Percentiles rank a stretch among this genome's conserved stretches.
These are phyloP conservation scores for Sebastiscus tertius DNA, from an alignment of 2,797 vertebrate genomes.

Conservation along the genomic window DNA sequence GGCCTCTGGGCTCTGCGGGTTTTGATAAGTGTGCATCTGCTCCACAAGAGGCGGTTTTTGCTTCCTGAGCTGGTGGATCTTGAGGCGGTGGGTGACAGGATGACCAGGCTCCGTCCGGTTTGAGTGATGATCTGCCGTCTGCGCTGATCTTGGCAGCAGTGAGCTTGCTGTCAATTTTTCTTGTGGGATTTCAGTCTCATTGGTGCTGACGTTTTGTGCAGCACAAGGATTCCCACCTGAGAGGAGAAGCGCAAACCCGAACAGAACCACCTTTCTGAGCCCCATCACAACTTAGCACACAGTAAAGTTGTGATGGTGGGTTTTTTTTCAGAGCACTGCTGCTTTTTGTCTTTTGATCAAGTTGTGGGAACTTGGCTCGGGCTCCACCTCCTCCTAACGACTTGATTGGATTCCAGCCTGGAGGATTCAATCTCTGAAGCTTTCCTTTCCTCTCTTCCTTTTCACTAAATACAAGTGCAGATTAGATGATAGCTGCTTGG, in stretches of 20 bases:
- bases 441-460: background rate
- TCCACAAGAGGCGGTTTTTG: background rate
- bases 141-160: background rate
- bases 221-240: background rate
- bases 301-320: too few relatives aligned
- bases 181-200: conserved; percentile 16
- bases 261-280: conserved; percentile 23
- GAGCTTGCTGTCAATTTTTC: background rate
- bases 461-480: background rate
- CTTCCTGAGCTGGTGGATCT: conserved; percentile 33
- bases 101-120: background rate
- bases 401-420: conserved; percentile 69
- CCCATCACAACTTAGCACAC: conserved; percentile 37
- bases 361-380: background rate
- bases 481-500: background rate
- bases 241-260: conserved; percentile 48
- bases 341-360: conserved; percentile 7
- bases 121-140: background rate
- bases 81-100: conserved; percentile 41
- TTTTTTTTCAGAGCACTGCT: conserved; percentile 6
- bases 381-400: conserved; percentile 60
- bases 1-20: background rate
- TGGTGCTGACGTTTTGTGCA: background rate
- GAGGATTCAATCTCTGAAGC: conserved; percentile 7
- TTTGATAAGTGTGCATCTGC: background rate